phyloP scores from a whole-genome alignment of 2,888 invertebrate species.

The Anoplius nigerrimus region DNA sequence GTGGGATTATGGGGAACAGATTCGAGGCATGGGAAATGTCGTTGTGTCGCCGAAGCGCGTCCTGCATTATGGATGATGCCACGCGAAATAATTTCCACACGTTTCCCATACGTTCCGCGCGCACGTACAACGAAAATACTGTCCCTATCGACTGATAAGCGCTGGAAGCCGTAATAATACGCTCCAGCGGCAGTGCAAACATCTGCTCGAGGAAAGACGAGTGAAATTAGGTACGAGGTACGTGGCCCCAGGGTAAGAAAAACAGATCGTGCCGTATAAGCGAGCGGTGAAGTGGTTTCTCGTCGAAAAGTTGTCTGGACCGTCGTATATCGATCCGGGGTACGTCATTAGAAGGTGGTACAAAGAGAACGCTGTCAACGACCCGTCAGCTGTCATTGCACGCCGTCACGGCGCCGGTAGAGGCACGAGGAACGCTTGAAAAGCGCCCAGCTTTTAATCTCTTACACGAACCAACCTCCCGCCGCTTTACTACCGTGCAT shows the following conservation, averaged over 20 bases:
- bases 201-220: too few relatives aligned
- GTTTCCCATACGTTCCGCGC: neutral
- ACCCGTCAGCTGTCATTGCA: conserved; percentile 8
- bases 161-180: neutral
- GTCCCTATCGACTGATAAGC: neutral
- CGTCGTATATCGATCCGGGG: conserved; percentile 3
- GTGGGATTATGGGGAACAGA: neutral
- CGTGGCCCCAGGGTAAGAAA: too few relatives aligned
- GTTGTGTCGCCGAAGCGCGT: conserved; percentile 14
- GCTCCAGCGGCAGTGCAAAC: neutral
- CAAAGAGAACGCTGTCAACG: conserved; percentile 7
- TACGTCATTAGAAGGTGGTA: neutral
- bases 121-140: neutral
- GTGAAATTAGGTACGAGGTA: too few relatives aligned
- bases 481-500: neutral
- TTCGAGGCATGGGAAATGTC: conserved; percentile 20
- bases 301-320: neutral
- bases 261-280: neutral
- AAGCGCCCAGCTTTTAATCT: conserved; percentile 35
- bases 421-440: conserved; percentile 12
- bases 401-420: neutral
- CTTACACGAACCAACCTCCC: conserved; percentile 19
- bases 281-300: neutral
- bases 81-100: conserved; percentile 4
- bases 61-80: conserved; percentile 36